Conservation (phyloP, 2,888 invertebrate genomes). For the Agrochola macilenta region DNA sequence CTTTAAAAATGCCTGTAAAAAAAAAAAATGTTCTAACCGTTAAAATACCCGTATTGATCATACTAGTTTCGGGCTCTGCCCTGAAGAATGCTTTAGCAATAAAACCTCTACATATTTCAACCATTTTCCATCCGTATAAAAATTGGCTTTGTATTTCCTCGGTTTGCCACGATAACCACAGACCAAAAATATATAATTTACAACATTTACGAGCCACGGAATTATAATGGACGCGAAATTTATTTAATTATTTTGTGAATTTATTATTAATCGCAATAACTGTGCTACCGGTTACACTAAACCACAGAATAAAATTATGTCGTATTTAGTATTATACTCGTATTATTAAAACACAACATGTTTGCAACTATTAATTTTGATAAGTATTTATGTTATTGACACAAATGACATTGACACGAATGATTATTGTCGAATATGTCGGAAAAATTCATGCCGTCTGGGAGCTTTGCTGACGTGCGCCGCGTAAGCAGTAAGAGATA, state of each 20-base stretch:
- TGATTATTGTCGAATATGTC: too few species aligned
- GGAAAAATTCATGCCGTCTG: too few species aligned
- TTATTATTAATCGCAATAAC: conserved; percentile 10
- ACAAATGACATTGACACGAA: too few species aligned
- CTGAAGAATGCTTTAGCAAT: not conserved
- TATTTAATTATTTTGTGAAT: conserved; percentile 15
- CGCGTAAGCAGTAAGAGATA: too few species aligned
- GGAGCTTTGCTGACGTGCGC: too few species aligned
- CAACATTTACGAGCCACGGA: not conserved
- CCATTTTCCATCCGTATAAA: not conserved
- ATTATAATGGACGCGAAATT: not conserved
- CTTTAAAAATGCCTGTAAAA: too few species aligned
- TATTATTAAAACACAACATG: not conserved
- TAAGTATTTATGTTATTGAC: not conserved
- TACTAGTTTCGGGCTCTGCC: too few species aligned
- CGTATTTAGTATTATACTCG: not conserved
- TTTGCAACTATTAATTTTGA: not conserved
- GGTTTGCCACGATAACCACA: conserved; percentile 3
- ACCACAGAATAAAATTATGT: conserved; percentile 1
- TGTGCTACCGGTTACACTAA: not conserved
- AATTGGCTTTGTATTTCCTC: not conserved
- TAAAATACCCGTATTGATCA: too few species aligned
- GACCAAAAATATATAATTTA: conserved; percentile 20
- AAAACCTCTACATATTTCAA: not conserved
- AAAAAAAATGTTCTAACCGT: too few species aligned